phyloP scores from a whole-genome alignment of 2,113 vertebrate species.

The Neodontobutis hainanensis region DNA sequence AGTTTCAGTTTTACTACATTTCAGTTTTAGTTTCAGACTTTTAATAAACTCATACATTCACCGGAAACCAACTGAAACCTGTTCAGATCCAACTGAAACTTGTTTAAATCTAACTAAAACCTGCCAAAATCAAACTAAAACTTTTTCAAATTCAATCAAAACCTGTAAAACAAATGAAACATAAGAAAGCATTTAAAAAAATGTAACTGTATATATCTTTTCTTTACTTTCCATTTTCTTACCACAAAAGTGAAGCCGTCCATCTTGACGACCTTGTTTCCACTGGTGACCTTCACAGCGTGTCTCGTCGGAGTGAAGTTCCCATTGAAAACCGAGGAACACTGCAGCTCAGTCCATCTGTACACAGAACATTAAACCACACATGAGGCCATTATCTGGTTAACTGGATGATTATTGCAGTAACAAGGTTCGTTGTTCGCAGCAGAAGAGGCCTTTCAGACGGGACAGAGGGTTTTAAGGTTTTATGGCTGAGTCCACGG shows the following conservation, averaged over 20 bases:
- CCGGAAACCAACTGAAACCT: too few species aligned
- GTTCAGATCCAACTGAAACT: too few species aligned
- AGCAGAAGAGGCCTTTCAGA: constrained; percentile 47
- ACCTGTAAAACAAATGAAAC: too few species aligned
- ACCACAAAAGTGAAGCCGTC: constrained; percentile 90
- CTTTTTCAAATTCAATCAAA: too few species aligned
- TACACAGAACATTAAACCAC: constrained; percentile 46
- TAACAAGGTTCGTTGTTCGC: constrained; percentile 30
- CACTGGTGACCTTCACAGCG: constrained; percentile 84
- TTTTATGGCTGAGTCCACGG: constrained; percentile 53
- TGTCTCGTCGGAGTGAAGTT: constrained; percentile 79
- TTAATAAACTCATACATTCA: too few species aligned
- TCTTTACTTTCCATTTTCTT: constrained; percentile 56
- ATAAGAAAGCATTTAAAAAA: too few species aligned
- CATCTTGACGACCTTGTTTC: constrained; percentile 75
- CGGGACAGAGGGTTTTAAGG: constrained; percentile 28
- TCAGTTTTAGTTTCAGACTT: too few species aligned
- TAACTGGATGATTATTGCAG: constrained; percentile 70
- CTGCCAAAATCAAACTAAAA: too few species aligned
- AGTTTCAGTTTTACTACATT: background rate
- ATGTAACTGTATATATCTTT: too few species aligned
- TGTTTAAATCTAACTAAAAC: too few species aligned
- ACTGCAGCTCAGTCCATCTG: constrained; percentile 86
- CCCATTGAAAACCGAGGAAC: constrained; percentile 78
- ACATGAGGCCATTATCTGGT: constrained; percentile 38